Evolutionary conservation across 2,888 invertebrate genomes (phyloP).

Genomic region (Drosophila neoperkinsi): DNA sequence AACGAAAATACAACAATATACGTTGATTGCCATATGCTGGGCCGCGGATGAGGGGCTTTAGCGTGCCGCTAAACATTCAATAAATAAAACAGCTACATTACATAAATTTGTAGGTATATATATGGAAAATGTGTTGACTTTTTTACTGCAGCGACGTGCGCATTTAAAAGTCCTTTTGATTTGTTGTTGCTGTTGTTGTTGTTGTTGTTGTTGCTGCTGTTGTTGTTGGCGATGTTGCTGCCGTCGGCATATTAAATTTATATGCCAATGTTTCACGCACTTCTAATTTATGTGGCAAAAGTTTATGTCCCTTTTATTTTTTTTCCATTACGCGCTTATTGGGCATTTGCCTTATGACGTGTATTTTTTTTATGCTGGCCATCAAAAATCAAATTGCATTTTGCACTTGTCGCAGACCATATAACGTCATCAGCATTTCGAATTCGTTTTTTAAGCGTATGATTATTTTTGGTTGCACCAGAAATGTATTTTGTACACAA

Average conservation of each 20-base stretch:
- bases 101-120: conserved; percentile 48
- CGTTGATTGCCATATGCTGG: conserved; percentile 38
- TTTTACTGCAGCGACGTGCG: conserved; percentile 76
- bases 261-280: conserved; percentile 74
- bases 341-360: conserved; percentile 49
- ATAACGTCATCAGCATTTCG: conserved; percentile 13
- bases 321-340: conserved; percentile 55
- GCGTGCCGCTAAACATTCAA: conserved; percentile 69
- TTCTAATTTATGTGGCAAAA: conserved; percentile 77
- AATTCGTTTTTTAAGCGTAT: neutral
- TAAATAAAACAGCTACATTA: conserved; percentile 75
- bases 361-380: conserved; percentile 50
- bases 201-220: conserved; percentile 20
- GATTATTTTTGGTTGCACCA: conserved; percentile 14
- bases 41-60: conserved; percentile 12
- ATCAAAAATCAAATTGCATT: conserved; percentile 57
- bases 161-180: conserved; percentile 74
- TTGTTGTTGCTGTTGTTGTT: conserved; percentile 49
- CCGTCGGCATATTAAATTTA: conserved; percentile 73
- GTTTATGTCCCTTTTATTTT: conserved; percentile 76
- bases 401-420: conserved; percentile 55
- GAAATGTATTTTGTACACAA: conserved; percentile 3
- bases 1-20: conserved; percentile 17
- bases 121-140: conserved; percentile 71
- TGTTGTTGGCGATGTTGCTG: conserved; percentile 29